phyloP scores from a whole-genome alignment of 1,140 invertebrate species.

The Chrysomallon squamiferum region DNA sequence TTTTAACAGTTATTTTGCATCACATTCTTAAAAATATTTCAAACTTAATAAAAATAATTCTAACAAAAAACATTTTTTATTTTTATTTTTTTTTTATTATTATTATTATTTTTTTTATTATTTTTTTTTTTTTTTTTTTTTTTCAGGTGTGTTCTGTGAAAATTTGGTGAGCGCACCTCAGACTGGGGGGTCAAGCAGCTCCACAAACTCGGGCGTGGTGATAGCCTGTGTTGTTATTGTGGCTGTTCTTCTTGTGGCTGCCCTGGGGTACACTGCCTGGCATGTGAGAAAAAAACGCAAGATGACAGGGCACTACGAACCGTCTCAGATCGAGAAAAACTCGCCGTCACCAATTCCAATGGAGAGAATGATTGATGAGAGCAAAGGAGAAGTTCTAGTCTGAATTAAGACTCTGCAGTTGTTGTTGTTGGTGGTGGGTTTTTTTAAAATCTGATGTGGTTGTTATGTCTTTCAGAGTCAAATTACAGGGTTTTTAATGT shows the following conservation, averaged over 20 bases:
- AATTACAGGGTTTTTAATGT: too few species aligned
- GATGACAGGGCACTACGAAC: constrained; percentile 32
- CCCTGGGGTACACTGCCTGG: constrained; percentile 16
- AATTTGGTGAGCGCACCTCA: neutral
- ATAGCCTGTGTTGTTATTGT: constrained; percentile 24
- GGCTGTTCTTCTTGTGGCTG: constrained; percentile 13
- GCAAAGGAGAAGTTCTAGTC: constrained; percentile 28
- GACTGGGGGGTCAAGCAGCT: neutral
- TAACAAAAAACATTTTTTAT: too few species aligned
- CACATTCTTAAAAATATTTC: too few species aligned
- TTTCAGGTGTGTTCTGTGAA: constrained; percentile 16
- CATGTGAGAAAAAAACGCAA: constrained; percentile 18
- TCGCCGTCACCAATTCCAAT: constrained; percentile 19
- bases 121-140: neutral
- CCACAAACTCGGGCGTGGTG: neutral
- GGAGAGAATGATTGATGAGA: constrained; percentile 29
- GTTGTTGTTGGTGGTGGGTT: too few species aligned
- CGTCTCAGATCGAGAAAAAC: constrained; percentile 27
- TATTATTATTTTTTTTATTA: too few species aligned
- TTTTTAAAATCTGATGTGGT: too few species aligned
- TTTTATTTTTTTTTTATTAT: too few species aligned
- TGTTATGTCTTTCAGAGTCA: too few species aligned
- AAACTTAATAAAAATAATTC: too few species aligned
- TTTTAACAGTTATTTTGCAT: too few species aligned
- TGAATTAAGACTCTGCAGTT: constrained; percentile 18